phyloP scores from a whole-genome alignment of 2,113 vertebrate genomes.

The Meles meles region DNA sequence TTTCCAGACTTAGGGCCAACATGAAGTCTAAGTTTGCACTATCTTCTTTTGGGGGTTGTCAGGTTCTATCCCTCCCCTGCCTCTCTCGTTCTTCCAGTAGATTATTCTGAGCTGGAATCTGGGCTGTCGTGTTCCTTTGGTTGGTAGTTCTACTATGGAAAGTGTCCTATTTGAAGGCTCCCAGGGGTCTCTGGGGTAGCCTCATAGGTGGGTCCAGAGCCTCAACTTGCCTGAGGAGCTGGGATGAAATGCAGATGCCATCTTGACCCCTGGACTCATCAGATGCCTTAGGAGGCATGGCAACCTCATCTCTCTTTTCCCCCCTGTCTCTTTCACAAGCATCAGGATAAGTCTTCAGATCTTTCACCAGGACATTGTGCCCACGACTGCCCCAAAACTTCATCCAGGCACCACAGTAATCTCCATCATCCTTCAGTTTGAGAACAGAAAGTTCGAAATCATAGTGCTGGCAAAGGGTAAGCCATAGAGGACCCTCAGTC shows the following conservation, averaged over 20 bases:
- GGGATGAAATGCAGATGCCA: constrained; percentile 78
- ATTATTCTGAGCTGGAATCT: too few relatives aligned
- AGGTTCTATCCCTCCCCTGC: constrained; percentile 43
- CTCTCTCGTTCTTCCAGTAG: constrained; percentile 72
- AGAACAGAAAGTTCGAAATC: constrained; percentile 89
- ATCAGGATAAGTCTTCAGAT: constrained; percentile 86
- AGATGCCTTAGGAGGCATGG: neutral
- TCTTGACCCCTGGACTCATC: constrained; percentile 52
- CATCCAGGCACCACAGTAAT: constrained; percentile 93
- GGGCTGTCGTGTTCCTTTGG: constrained; percentile 26
- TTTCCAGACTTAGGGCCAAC: constrained; percentile 91
- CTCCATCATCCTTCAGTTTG: constrained; percentile 91
- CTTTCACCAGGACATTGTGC: constrained; percentile 89
- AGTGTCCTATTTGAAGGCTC: constrained; percentile 67
- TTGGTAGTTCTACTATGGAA: constrained; percentile 68
- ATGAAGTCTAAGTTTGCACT: constrained; percentile 88
- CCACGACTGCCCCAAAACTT: constrained; percentile 90
- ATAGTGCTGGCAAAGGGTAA: constrained; percentile 91
- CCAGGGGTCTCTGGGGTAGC: constrained; percentile 37
- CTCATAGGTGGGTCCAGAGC: constrained; percentile 67
- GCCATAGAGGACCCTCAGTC: constrained; percentile 88
- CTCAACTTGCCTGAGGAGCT: constrained; percentile 72
- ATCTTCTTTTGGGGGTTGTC: constrained; percentile 71
- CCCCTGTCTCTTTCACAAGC: constrained; percentile 84
- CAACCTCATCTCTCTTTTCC: constrained; percentile 75